Evolutionary conservation across 1,140 invertebrate genomes (phyloP).

Genomic region (Drosophila bocki): DNA sequence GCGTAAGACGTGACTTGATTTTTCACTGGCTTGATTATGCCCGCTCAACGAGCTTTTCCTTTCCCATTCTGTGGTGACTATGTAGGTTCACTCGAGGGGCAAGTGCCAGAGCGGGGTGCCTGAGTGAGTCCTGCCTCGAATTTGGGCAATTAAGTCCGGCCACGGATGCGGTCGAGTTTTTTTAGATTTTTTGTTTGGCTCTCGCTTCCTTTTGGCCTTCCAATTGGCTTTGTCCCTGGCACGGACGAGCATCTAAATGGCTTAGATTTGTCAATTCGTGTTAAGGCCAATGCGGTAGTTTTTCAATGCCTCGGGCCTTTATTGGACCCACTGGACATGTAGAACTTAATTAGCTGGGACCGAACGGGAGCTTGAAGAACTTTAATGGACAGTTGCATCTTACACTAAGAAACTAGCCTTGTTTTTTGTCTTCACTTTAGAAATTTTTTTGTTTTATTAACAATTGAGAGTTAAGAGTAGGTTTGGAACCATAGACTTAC

Average conservation of each 20-base stretch:
- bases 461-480: neutral
- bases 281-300: slow-evolving; percentile 75
- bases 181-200: slow-evolving; percentile 50
- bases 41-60: slow-evolving; percentile 46
- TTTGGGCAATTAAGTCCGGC: slow-evolving; percentile 68
- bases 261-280: slow-evolving; percentile 79
- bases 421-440: neutral
- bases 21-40: slow-evolving; percentile 72
- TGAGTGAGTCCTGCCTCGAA: slow-evolving; percentile 21
- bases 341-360: slow-evolving; percentile 64
- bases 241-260: slow-evolving; percentile 62
- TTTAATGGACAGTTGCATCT: neutral
- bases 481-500: slow-evolving; percentile 87
- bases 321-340: slow-evolving; percentile 20
- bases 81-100: slow-evolving; percentile 23
- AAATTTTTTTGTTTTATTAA: slow-evolving; percentile 26
- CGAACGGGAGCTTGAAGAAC: slow-evolving; percentile 20
- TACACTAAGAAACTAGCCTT: neutral
- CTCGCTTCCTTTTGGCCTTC: slow-evolving; percentile 29
- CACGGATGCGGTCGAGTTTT: slow-evolving; percentile 62
- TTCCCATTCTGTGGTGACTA: slow-evolving; percentile 23
- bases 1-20: slow-evolving; percentile 74
- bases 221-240: slow-evolving; percentile 51
- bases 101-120: slow-evolving; percentile 9
- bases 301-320: slow-evolving; percentile 43